phyloP scores from a whole-genome alignment of 92 coral and sea anemone species.

The Parazoanthus swiftii region DNA sequence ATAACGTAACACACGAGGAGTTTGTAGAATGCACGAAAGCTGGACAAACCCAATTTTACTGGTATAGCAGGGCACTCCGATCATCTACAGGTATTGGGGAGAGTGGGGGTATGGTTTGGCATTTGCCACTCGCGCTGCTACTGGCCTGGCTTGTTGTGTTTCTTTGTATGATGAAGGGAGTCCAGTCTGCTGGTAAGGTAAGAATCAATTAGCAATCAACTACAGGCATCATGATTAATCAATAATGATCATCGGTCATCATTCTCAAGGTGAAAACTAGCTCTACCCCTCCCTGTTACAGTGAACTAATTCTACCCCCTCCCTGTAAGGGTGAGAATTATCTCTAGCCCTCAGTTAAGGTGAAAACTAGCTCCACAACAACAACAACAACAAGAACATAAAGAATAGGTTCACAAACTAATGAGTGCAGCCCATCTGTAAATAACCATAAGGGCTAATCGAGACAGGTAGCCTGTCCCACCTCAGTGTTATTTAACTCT shows the following conservation, averaged over 20 bases:
- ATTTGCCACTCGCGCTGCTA: constrained; percentile 65
- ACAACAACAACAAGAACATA: too few species aligned
- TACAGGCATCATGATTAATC: too few species aligned
- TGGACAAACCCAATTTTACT: constrained; percentile 78
- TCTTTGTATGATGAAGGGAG: constrained; percentile 91
- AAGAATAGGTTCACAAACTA: too few species aligned
- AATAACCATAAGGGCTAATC: too few species aligned
- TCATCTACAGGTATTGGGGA: constrained; percentile 56
- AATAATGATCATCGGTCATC: not conserved
- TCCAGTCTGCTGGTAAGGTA: constrained; percentile 96
- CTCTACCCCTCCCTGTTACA: too few species aligned
- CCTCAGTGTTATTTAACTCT: too few species aligned
- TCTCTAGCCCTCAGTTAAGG: too few species aligned
- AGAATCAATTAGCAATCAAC: not conserved
- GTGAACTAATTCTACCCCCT: not conserved
- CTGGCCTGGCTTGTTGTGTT: constrained; percentile 91
- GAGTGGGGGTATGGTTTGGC: constrained; percentile 89
- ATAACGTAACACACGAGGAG: constrained; percentile 41
- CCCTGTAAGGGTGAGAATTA: not conserved
- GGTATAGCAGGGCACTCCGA: constrained; percentile 75
- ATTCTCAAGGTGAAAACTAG: not conserved
- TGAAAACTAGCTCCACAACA: too few species aligned
- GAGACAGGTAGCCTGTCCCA: too few species aligned
- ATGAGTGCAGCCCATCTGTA: too few species aligned
- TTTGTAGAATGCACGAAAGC: constrained; percentile 61